Evolutionary conservation across 2,113 vertebrate genomes (phyloP), one percentile per base, ranked within the genome.

Genomic region (Cyprinodon brontotheroides): DNA sequence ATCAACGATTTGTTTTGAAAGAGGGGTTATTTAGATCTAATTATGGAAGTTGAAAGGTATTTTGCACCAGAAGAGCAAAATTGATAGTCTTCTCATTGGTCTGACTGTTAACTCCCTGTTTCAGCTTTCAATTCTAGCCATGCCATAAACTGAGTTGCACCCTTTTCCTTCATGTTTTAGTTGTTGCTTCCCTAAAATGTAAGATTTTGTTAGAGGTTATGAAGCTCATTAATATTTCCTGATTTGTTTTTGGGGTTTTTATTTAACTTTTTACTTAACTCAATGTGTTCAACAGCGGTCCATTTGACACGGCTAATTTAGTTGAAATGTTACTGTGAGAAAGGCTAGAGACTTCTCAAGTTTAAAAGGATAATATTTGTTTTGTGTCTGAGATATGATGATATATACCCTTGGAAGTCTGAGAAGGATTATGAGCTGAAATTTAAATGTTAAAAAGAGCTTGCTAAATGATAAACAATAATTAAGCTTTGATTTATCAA

Each of bases 401-500:
- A 20, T 9, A 57, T n/a, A 57, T 57, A 20, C 50, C 17, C 50
- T 57, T n/a, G 20, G n/a, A 73, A 71, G 63, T 68, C 59, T 68
- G 61, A 66, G 17, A 65, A 72, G 50, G 50, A 62, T 82, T 37
- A 62, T 45, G 63, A 60, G 62, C 45, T 65, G 14, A 67, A 38
- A 39, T 14, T 6, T 50, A 13, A 12, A 38, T 39, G 7, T 65
- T 53, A 57, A 17, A 59, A 57, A 57, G 11, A 63, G 41, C 65
- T 20, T 4, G 12, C 45, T 13, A 79, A 79, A 84, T 77, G 68
- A 80, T 77, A 84, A 93, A 90, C 87, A 90, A 84, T 92, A 90
- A 87, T 79, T 73, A 65, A 77, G 66, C 53, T 78, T 86, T 81
- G 37, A 87, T 75, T 83, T 77, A 82, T 83, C 84, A 45, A 20